These are phyloP conservation scores for Wasmannia auropunctata DNA, from an alignment of 1,140 invertebrate species.

Conservation along the genomic window DNA sequence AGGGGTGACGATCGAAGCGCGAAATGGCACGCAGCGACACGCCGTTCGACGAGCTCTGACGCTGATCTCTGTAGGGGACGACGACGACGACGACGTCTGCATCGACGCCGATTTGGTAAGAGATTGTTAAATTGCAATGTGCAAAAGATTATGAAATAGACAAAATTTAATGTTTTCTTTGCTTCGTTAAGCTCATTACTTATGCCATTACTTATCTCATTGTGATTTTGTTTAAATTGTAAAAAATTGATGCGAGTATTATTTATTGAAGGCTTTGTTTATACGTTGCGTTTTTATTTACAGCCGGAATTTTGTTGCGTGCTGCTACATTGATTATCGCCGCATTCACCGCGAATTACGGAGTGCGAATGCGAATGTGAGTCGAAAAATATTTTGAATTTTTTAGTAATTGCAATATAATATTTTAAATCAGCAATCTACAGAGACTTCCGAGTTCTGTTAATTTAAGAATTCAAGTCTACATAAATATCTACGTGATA, in stretches of 20 bases:
- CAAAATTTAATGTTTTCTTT: not conserved
- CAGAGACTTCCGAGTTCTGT: not conserved
- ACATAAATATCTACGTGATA: not conserved
- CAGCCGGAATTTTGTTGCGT: not conserved
- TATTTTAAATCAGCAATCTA: too few species aligned
- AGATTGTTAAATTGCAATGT: not conserved
- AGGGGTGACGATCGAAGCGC: conserved; percentile 1
- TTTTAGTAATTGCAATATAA: not conserved
- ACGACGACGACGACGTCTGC: not conserved
- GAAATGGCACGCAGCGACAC: conserved; percentile 15
- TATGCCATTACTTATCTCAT: not conserved
- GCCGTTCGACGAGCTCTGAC: not conserved
- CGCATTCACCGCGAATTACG: too few species aligned
- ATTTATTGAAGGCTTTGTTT: not conserved
- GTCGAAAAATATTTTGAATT: not conserved
- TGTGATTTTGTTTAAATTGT: not conserved
- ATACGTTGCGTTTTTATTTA: not conserved
- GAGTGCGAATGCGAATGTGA: not conserved
- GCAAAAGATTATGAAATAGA: not conserved
- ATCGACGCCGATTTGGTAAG: conserved; percentile 47
- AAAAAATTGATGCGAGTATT: not conserved
- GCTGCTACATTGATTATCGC: not conserved
- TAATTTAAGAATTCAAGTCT: not conserved
- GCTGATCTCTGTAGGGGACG: not conserved
- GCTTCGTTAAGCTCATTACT: not conserved